Evolutionary conservation across 2,113 vertebrate genomes (phyloP), one percentile per base, ranked within the genome.

Genomic region (Cyphomyrus plagiostoma): DNA sequence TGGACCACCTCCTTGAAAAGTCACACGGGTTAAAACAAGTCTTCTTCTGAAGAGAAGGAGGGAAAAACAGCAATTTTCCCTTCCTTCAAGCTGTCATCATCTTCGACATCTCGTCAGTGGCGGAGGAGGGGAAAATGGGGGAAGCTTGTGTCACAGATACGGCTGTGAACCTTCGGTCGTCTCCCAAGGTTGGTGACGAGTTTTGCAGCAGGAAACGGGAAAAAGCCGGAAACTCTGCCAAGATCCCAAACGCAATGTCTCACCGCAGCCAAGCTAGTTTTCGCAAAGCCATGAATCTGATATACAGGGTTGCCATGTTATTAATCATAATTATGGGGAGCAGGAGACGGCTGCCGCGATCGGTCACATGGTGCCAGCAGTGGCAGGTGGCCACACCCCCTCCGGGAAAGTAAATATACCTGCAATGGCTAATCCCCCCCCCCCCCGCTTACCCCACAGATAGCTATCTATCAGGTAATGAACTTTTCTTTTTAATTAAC

Each of bases 1-100:
- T 88, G 88, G 66, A 77, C 21, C 87, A 88, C 62, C 88, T 88
- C 70, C 23, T 74, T 8, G 26, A 74, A 88, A 46, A 88, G 49
- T 11, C 13, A 19, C 39, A 88, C 45, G 39, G 62, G 88, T 77
- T 74, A 74, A 62, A 88, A 66, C 42, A 74, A 46, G 66, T 77
- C 74, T 48, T 77, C 23, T 13, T 88, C 53, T 88, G 26, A 50
- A 21, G 30, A 17, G 15, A 39, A 88, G 53, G 53, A 42, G 30
- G n/a, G 45, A 4, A 84, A 48, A 52, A 52, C 50, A 88, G 35
- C 53, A 58, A 62, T 88, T 62, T 88, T 58, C 86, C 30, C 52
- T 88, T 56, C 86, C 19, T 3, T 45, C 86, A 42, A 88, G 46
- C 50, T 88, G 56, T 58, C 87, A 62, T 48, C 39, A 45, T 53